These are phyloP conservation scores for Hypena proboscidalis DNA, from an alignment of 2,888 invertebrate species.

Conservation along the genomic window DNA sequence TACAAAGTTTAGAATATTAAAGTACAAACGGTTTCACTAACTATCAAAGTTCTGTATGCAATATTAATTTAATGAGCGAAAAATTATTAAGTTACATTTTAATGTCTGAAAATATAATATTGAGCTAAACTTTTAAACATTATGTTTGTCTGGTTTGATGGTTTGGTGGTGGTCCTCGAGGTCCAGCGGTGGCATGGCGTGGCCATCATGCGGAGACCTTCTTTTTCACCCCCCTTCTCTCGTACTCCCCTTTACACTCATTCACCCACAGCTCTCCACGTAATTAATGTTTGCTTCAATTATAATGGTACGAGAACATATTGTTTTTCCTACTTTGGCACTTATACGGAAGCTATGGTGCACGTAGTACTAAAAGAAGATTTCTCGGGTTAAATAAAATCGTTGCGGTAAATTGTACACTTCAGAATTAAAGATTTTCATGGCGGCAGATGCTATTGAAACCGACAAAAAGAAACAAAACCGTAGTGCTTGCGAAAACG, in stretches of 20 bases:
- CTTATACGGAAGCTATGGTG: conserved; percentile 43
- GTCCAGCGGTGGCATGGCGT: conserved; percentile 23
- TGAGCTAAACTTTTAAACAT: conserved; percentile 24
- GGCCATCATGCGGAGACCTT: conserved; percentile 19
- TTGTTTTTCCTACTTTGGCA: conserved; percentile 49
- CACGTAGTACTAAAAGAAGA: conserved; percentile 33
- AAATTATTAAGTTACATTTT: conserved; percentile 12
- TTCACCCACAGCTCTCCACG: conserved; percentile 51
- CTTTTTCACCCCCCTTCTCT: conserved; percentile 3
- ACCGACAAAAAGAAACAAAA: conserved; percentile 46
- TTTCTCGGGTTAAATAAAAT: conserved; percentile 31
- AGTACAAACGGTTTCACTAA: conserved; percentile 22
- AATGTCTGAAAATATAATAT: conserved; percentile 21
- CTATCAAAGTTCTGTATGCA: conserved; percentile 17
- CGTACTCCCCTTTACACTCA: conserved; percentile 22
- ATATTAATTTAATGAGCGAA: conserved; percentile 20
- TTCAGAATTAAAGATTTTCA: conserved; percentile 31
- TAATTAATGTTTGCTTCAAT: conserved; percentile 73
- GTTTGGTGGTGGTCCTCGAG: conserved; percentile 12
- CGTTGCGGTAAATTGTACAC: conserved; percentile 25
- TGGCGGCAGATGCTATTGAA: conserved; percentile 40
- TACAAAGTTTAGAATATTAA: conserved; percentile 20
- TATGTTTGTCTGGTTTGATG: conserved; percentile 11
- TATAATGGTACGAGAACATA: conserved; percentile 56
- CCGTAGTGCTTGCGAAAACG: conserved; percentile 48